Evolutionary conservation across 2,888 invertebrate genomes (phyloP).

Genomic region (Notocelia uddmanniana): DNA sequence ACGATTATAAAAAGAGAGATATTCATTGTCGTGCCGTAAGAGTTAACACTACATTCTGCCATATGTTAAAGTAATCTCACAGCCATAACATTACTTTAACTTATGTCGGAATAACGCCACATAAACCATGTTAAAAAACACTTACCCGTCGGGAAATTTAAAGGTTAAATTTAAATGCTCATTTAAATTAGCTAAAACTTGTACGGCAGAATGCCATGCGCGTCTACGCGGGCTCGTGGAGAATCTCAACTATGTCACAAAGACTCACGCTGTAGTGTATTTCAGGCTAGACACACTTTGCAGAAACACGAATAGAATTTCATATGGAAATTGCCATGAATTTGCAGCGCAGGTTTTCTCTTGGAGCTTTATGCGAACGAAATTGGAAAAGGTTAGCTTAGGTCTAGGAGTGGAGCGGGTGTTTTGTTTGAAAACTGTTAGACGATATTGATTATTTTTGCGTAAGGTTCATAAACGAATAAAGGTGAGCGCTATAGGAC

Average conservation of each 20-base stretch:
- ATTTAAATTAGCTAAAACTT: constrained; percentile 34
- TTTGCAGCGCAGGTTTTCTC: constrained; percentile 17
- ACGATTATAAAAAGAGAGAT: too few relatives aligned
- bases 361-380: constrained; percentile 8
- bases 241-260: constrained; percentile 26
- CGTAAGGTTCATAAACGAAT: too few relatives aligned
- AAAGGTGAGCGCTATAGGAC: too few relatives aligned
- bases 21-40: too few relatives aligned
- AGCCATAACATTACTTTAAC: too few relatives aligned
- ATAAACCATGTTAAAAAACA: constrained; percentile 18
- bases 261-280: not conserved
- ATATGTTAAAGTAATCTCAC: too few relatives aligned
- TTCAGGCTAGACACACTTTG: constrained; percentile 18
- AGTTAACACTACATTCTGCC: too few relatives aligned
- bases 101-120: not conserved
- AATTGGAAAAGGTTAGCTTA: not conserved
- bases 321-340: constrained; percentile 22
- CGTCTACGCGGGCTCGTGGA: constrained; percentile 1
- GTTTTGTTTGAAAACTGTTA: not conserved
- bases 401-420: not conserved
- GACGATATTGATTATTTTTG: not conserved
- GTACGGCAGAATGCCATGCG: not conserved
- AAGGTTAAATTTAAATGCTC: constrained; percentile 4
- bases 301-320: constrained; percentile 12
- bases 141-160: constrained; percentile 1